phyloP scores from a whole-genome alignment of 2,888 invertebrate genomes.

The Sympetrum striolatum region DNA sequence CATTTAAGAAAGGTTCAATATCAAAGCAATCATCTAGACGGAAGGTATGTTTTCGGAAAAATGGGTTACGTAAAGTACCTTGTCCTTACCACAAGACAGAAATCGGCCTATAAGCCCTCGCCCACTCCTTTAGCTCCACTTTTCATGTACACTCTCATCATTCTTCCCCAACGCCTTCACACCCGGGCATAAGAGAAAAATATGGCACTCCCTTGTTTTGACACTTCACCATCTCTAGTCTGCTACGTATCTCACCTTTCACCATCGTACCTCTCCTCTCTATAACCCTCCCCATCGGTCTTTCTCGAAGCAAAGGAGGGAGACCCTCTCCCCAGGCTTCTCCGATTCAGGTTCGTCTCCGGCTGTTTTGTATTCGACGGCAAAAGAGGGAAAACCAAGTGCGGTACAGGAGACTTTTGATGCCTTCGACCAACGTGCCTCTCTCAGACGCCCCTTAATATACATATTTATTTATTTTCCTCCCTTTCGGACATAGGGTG shows the following conservation, averaged over 20 bases:
- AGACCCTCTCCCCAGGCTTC: background rate
- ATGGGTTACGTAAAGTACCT: no score
- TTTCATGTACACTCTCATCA: background rate
- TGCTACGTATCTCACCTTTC: background rate
- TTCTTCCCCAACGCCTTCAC: background rate
- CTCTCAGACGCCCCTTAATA: background rate
- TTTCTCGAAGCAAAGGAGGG: background rate
- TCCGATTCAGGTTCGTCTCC: background rate
- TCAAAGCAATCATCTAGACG: no score
- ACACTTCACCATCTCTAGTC: background rate
- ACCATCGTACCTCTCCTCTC: background rate
- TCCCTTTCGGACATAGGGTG: background rate
- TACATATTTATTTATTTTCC: constrained; percentile 9
- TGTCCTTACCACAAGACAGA: no score
- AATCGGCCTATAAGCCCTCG: background rate
- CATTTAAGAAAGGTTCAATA: no score
- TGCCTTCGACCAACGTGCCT: background rate
- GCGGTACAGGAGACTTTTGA: background rate
- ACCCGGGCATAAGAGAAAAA: background rate
- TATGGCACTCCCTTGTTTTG: constrained; percentile 24
- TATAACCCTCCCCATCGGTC: background rate
- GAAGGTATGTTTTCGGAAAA: no score
- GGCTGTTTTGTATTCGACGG: background rate
- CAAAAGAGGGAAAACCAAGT: background rate
- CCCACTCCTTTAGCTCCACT: background rate